Conservation (phyloP, 2,797 vertebrate species). For the Onychomys arenicola region DNA sequence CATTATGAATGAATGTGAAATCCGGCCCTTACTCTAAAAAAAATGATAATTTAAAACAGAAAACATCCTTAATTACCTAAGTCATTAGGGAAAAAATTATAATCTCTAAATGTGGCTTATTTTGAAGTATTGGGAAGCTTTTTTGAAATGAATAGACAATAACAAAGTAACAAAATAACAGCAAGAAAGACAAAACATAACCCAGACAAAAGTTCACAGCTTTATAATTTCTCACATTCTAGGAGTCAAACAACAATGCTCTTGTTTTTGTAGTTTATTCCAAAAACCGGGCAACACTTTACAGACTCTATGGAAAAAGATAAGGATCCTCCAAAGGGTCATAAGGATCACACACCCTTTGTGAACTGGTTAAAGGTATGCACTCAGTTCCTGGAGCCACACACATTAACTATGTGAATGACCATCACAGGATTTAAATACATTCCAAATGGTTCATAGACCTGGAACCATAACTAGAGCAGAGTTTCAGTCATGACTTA, state of each 20-base stretch:
- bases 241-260: not conserved
- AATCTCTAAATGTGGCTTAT: conserved; percentile 13
- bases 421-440: not conserved
- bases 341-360: not conserved
- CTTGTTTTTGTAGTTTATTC: conserved; percentile 28
- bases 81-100: not conserved
- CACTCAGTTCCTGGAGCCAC: not conserved
- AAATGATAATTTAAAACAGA: not conserved
- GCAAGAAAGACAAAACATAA: conserved; percentile 13
- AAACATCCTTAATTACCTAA: conserved; percentile 19
- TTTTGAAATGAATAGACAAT: conserved; percentile 25
- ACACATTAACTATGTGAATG: not conserved
- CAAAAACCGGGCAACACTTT: not conserved
- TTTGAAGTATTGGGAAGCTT: not conserved
- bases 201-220: conserved; percentile 36
- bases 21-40: conserved; percentile 3
- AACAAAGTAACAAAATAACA: conserved; percentile 58
- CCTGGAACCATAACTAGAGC: not conserved
- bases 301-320: conserved; percentile 7
- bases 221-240: conserved; percentile 7
- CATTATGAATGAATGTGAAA: not conserved
- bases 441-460: conserved; percentile 2
- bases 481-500: not conserved
- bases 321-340: not conserved
- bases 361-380: conserved; percentile 27